Conservation (phyloP, 1,140 invertebrate genomes). For the Zeugodacus cucurbitae region DNA sequence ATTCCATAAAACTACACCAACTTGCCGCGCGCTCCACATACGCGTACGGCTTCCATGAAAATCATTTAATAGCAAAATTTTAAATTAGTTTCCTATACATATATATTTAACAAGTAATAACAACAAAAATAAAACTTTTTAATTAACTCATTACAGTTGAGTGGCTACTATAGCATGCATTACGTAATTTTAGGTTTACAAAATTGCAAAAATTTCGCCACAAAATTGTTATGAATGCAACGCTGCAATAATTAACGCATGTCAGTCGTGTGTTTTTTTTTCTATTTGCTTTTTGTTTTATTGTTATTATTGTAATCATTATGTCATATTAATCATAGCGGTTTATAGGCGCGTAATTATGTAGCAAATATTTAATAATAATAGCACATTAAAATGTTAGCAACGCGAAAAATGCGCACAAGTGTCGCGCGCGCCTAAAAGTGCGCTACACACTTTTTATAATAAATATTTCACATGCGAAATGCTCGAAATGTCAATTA, state of each 20-base stretch:
- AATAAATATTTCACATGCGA: background rate
- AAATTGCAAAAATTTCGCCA: constrained; percentile 21
- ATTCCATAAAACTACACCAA: background rate
- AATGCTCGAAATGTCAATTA: constrained; percentile 13
- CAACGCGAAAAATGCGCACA: background rate
- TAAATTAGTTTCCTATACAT: background rate
- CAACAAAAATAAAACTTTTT: constrained; percentile 17
- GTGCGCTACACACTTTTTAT: background rate
- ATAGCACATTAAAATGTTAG: background rate
- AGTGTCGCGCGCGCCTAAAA: background rate
- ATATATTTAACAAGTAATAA: background rate
- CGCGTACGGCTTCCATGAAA: background rate
- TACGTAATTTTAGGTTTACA: constrained; percentile 22
- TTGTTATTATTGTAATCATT: background rate
- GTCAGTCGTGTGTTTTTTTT: too few relatives aligned
- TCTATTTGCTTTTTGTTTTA: background rate
- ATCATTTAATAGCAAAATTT: background rate
- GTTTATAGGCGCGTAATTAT: background rate
- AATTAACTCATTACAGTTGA: constrained; percentile 37
- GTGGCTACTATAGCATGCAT: constrained; percentile 24
- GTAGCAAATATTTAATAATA: background rate
- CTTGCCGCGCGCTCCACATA: background rate
- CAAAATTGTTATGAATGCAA: constrained; percentile 14
- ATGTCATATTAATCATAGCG: background rate
- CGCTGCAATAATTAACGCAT: constrained; percentile 22